Conservation (phyloP, 2,797 vertebrate species). For the Liasis olivaceus region DNA sequence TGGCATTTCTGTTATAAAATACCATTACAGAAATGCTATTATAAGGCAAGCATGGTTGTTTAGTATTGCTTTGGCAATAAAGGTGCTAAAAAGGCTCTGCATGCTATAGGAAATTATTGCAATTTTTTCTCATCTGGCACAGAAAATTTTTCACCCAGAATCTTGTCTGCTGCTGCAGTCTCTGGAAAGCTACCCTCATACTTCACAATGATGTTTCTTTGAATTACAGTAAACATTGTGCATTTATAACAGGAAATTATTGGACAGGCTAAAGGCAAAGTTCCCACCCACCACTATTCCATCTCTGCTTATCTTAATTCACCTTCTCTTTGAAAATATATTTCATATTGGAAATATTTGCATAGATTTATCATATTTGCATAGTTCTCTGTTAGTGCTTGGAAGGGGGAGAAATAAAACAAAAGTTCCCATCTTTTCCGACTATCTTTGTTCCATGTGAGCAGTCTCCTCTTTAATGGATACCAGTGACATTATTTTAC, state of each 20-base stretch:
- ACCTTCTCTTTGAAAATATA: conserved; percentile 22
- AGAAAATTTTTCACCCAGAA: conserved; percentile 75
- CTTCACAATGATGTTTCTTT: conserved; percentile 55
- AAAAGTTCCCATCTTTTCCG: conserved; percentile 9
- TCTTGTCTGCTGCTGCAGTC: conserved; percentile 72
- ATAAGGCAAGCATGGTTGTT: conserved; percentile 80
- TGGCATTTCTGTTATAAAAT: conserved; percentile 84
- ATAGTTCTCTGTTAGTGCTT: conserved; percentile 12
- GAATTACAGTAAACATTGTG: conserved; percentile 59
- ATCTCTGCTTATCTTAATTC: conserved; percentile 37
- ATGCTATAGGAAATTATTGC: conserved; percentile 80
- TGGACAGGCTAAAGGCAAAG: conserved; percentile 57
- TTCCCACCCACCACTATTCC: conserved; percentile 1
- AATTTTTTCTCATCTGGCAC: conserved; percentile 76
- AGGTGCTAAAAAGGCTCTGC: conserved; percentile 77
- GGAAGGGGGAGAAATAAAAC: background rate
- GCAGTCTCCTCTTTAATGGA: conserved; percentile 3
- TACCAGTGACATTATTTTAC: conserved; percentile 14
- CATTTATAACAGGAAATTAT: conserved; percentile 70
- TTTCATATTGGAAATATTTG: background rate
- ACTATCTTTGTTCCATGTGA: conserved; percentile 8
- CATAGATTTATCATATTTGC: conserved; percentile 13
- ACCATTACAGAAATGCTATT: conserved; percentile 82
- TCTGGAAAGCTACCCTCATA: conserved; percentile 64
- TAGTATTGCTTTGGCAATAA: conserved; percentile 80